phyloP scores from a whole-genome alignment of 2,797 vertebrate species.

The Cheirogaleus major region DNA sequence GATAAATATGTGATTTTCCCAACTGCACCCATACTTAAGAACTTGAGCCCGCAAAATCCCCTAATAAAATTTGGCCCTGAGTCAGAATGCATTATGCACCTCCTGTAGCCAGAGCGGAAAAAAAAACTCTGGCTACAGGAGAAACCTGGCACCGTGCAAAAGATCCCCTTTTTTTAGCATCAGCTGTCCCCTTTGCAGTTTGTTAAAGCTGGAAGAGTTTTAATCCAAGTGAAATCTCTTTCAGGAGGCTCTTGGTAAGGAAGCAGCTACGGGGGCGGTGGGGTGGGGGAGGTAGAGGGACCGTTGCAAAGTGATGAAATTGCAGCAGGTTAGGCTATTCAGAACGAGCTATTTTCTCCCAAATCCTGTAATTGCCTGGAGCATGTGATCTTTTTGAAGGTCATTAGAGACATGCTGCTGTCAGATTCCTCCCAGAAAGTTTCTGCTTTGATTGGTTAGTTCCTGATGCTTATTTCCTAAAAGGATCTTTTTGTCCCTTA shows the following conservation, averaged over 20 bases:
- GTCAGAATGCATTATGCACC: slow-evolving; percentile 1
- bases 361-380: slow-evolving; percentile 63
- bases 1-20: slow-evolving; percentile 62
- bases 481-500: slow-evolving; percentile 36
- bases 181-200: background rate
- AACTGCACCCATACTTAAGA: slow-evolving; percentile 4
- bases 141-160: background rate
- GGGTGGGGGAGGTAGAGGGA: fast-evolving
- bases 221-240: slow-evolving; percentile 43
- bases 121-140: background rate
- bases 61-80: slow-evolving; percentile 43
- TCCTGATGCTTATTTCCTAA: slow-evolving; percentile 56
- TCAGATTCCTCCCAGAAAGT: slow-evolving; percentile 58
- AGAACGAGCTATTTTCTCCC: slow-evolving; percentile 56
- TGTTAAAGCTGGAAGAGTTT: background rate
- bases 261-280: background rate
- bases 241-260: background rate
- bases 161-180: slow-evolving; percentile 24
- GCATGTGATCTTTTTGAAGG: slow-evolving; percentile 40
- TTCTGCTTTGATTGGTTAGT: slow-evolving; percentile 40
- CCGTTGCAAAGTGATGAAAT: background rate
- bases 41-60: slow-evolving; percentile 1
- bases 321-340: slow-evolving; percentile 21
- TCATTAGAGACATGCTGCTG: slow-evolving; percentile 17
- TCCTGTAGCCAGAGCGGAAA: background rate